phyloP scores from a whole-genome alignment of 2,888 invertebrate species.

The Papilio elwesi region DNA sequence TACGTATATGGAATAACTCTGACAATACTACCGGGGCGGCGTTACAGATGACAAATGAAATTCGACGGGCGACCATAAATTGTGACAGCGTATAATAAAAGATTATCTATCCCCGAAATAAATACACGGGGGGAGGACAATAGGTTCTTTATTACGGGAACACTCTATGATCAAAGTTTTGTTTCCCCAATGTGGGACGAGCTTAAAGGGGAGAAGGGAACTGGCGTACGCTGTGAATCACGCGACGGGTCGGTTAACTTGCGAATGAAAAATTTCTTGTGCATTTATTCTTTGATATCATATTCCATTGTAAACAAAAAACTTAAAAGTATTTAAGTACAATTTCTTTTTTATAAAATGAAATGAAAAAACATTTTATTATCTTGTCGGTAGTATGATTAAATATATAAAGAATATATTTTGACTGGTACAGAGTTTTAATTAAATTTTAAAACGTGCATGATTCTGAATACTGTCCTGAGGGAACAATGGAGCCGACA shows the following conservation, averaged over 20 bases:
- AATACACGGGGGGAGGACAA: constrained; percentile 76
- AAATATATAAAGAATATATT: constrained; percentile 12
- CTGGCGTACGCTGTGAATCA: constrained; percentile 7
- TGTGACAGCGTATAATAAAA: constrained; percentile 76
- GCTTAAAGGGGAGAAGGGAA: constrained; percentile 26
- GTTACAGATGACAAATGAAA: constrained; percentile 75
- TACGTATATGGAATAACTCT: no score
- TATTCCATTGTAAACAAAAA: no score
- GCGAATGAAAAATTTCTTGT: constrained; percentile 23
- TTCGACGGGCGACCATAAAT: constrained; percentile 75
- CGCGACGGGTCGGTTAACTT: constrained; percentile 1
- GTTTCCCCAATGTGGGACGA: constrained; percentile 51
- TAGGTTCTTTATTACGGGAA: constrained; percentile 73
- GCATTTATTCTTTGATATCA: constrained; percentile 1
- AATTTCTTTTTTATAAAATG: not conserved
- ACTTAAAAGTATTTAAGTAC: not conserved
- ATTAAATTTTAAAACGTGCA: constrained; percentile 29
- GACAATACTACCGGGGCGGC: constrained; percentile 44
- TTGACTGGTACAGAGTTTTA: not conserved
- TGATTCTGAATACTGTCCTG: not conserved
- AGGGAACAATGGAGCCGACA: constrained; percentile 10
- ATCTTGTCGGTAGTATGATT: not conserved
- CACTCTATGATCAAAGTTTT: constrained; percentile 55
- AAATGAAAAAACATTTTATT: constrained; percentile 4
- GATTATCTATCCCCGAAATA: constrained; percentile 79